Evolutionary conservation across 1,140 invertebrate genomes (phyloP).

Genomic region (Planococcus citri): DNA sequence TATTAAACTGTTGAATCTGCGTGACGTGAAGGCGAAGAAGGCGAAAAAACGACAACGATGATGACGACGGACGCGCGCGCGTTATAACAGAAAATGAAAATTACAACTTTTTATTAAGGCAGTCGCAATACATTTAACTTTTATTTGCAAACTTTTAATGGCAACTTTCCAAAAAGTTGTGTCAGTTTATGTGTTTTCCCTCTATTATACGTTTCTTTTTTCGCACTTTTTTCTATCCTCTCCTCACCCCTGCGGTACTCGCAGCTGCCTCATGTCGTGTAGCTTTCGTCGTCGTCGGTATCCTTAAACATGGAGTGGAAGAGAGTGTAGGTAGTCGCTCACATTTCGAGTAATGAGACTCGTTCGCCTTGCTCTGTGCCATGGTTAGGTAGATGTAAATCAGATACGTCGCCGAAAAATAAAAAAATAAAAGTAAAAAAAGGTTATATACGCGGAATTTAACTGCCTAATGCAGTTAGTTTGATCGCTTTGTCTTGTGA

Average conservation of each 20-base stretch:
- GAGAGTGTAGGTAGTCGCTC: background rate
- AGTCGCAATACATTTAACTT: slow-evolving; percentile 11
- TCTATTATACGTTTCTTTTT: slow-evolving; percentile 5
- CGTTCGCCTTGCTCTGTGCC: too few relatives aligned
- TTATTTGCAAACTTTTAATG: slow-evolving; percentile 20
- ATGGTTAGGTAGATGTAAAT: slow-evolving; percentile 15
- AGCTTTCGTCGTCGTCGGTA: too few relatives aligned
- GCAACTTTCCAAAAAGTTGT: slow-evolving; percentile 18
- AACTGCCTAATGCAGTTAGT: slow-evolving; percentile 14
- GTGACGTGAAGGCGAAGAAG: background rate
- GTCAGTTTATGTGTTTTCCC: slow-evolving; percentile 16
- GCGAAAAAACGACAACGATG: background rate
- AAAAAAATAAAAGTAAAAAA: too few relatives aligned
- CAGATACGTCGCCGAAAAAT: background rate
- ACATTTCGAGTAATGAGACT: background rate
- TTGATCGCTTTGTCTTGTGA: slow-evolving; percentile 17
- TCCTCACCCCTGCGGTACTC: too few relatives aligned
- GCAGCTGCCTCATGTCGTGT: background rate
- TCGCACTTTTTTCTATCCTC: background rate
- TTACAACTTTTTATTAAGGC: slow-evolving; percentile 10
- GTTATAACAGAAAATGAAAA: background rate
- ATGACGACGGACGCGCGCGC: background rate
- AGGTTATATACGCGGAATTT: background rate
- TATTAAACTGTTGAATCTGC: slow-evolving; percentile 14
- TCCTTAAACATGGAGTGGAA: too few relatives aligned